phyloP scores from a whole-genome alignment of 1,140 invertebrate genomes.

The Pachypeltis micranthus region DNA sequence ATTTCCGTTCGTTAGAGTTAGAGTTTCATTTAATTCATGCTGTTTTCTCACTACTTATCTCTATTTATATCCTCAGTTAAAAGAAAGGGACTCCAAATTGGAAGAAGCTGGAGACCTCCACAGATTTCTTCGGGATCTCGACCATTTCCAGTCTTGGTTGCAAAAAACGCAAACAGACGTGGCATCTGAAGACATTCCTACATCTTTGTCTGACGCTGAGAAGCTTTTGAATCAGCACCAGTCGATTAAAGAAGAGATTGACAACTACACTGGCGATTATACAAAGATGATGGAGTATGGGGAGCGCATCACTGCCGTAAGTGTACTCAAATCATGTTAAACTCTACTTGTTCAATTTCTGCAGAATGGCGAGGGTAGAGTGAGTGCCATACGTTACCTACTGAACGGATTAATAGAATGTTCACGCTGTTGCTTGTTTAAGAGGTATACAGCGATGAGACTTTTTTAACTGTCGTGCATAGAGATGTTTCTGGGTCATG shows the following conservation, averaged over 20 bases:
- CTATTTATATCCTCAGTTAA: slow-evolving; percentile 46
- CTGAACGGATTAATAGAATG: too few species aligned
- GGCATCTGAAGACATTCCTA: slow-evolving; percentile 94
- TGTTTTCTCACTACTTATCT: too few species aligned
- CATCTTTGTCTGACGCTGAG: slow-evolving; percentile 92
- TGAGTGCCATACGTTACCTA: too few species aligned
- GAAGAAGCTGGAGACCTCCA: slow-evolving; percentile 98
- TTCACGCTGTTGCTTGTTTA: too few species aligned
- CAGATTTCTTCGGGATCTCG: slow-evolving; percentile 93
- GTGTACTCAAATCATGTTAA: slow-evolving; percentile 25
- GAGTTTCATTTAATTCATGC: too few species aligned
- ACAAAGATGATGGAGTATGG: slow-evolving; percentile 99
- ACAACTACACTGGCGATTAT: slow-evolving; percentile 96
- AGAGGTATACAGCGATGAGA: too few species aligned
- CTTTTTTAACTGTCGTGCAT: too few species aligned
- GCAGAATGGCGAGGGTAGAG: too few species aligned
- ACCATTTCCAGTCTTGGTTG: slow-evolving; percentile 99
- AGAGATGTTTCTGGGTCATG: too few species aligned
- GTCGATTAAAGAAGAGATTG: slow-evolving; percentile 96
- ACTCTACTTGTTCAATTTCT: too few species aligned
- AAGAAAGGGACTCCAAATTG: slow-evolving; percentile 92
- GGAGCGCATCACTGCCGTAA: slow-evolving; percentile 77
- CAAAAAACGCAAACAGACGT: slow-evolving; percentile 96
- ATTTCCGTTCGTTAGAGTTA: background rate
- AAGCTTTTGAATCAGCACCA: slow-evolving; percentile 92